Evolutionary conservation across 2,888 invertebrate species (phyloP), one percentile per base, ranked within the genome.

Genomic region (Atethmia centrago): DNA sequence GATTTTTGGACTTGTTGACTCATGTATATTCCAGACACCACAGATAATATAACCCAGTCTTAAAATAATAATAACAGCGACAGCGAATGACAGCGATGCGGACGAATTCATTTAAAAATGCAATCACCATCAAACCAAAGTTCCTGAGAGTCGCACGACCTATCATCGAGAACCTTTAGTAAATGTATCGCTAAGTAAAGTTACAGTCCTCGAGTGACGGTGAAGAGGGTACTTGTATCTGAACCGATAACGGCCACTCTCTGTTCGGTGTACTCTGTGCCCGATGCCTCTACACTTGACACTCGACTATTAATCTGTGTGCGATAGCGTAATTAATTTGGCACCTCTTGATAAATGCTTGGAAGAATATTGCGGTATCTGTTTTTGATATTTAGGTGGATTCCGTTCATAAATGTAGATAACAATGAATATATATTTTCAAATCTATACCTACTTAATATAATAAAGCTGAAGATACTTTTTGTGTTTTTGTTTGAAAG

Each of bases 221-320:
- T 86, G 84, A 85, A 87, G 87, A 86, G 88, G 86, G 85, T 86
- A 85, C 90, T 91, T 86, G 82, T 77, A 61, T 85, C 62, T 72
- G 85, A 80, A 78, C 79, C 88, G 91, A 91, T 91, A 91, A 88
- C 89, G 85, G 86, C 73, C 88, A 86, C 89, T 89, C 84, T 71
- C 79, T 74, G 82, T 69, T 72, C 78, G 47, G 62, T 47, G 31
- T 84, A 77, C 76, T 85, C 79, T 83, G 83, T 79, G 63, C 77
- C 71, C 77, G 85, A 80, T 85, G 82, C 77, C 77, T 72, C 78
- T 73, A 80, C 71, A 79, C 85, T 79, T 80, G 83, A 82, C 86
- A 85, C 81, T 86, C 55, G 77, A 76, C 83, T 80, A 82, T 87
- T 86, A 86, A 86, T 86, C 87, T 82, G 79, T 79, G 71, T 82